phyloP scores from a whole-genome alignment of 1,140 invertebrate species.

The Cecropterus lyciades region DNA sequence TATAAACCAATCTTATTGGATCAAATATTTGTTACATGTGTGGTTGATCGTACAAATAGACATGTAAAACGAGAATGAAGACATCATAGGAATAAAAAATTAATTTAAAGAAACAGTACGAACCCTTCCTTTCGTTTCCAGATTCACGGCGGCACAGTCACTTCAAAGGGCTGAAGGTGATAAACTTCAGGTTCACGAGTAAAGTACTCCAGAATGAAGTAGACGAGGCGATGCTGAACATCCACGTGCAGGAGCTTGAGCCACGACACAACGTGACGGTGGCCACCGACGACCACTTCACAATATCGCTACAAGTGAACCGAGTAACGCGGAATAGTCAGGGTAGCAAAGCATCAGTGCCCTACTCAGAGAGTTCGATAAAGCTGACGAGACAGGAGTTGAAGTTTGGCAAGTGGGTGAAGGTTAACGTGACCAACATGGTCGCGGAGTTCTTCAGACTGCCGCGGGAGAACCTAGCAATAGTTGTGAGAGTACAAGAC shows the following conservation, averaged over 20 bases:
- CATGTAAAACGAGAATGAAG: no score
- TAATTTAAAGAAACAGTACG: no score
- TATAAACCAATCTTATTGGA: no score
- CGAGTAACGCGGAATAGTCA: conserved; percentile 72
- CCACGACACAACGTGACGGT: conserved; percentile 59
- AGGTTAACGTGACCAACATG: conserved; percentile 90
- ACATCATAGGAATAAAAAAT: no score
- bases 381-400: conserved; percentile 69
- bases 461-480: conserved; percentile 89
- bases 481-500: conserved; percentile 89
- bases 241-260: conserved; percentile 81
- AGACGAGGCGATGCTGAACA: conserved; percentile 83
- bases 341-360: conserved; percentile 68
- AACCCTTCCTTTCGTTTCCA: conserved; percentile 44
- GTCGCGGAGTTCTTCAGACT: conserved; percentile 90
- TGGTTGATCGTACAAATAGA: no score
- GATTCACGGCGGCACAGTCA: conserved; percentile 77
- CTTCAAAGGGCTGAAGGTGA: conserved; percentile 78
- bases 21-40: no score
- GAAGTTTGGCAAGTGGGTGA: conserved; percentile 88
- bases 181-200: conserved; percentile 85
- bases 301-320: conserved; percentile 73
- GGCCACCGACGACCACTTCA: conserved; percentile 59
- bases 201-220: conserved; percentile 84
- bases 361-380: conserved; percentile 64